A percentile compares a stretch with the other conserved stretches of the same genome.
phyloP scores from a whole-genome alignment of 2,113 vertebrate species.

The Oenanthe oenanthe region DNA sequence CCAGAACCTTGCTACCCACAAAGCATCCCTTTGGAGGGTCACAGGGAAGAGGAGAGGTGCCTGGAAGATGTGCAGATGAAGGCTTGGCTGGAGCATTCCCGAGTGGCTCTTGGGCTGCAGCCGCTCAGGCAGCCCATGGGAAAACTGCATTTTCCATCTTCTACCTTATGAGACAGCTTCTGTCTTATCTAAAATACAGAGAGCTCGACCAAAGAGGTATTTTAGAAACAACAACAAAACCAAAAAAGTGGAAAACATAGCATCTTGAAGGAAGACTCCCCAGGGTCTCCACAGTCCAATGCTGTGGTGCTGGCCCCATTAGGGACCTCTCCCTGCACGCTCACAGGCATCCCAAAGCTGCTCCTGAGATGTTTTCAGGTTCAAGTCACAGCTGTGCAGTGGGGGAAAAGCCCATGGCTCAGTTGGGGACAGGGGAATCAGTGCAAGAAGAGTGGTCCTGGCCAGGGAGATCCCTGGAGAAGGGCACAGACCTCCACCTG shows the following conservation, averaged over 20 bases:
- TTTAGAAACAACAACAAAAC: neutral
- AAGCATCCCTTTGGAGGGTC: neutral
- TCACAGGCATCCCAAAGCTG: neutral
- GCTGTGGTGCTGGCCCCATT: neutral
- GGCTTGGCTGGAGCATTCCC: neutral
- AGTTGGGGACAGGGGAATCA: accelerated
- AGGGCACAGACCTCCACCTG: neutral
- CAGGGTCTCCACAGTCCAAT: neutral
- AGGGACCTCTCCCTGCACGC: neutral
- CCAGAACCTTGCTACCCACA: neutral
- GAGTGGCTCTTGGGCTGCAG: neutral
- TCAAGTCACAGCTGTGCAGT: neutral
- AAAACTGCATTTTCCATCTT: neutral
- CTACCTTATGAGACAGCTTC: neutral
- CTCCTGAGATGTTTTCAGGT: accelerated
- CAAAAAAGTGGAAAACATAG: neutral
- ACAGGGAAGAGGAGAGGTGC: neutral
- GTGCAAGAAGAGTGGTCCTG: accelerated
- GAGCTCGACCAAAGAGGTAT: neutral
- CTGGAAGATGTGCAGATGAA: neutral
- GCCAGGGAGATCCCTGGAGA: neutral
- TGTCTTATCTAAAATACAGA: neutral
- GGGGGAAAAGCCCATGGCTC: neutral
- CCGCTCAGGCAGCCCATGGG: neutral
- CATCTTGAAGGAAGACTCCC: neutral